Base-by-base conservation (phyloP, 1,140 invertebrate species). In the Orius insidiosus region DNA sequence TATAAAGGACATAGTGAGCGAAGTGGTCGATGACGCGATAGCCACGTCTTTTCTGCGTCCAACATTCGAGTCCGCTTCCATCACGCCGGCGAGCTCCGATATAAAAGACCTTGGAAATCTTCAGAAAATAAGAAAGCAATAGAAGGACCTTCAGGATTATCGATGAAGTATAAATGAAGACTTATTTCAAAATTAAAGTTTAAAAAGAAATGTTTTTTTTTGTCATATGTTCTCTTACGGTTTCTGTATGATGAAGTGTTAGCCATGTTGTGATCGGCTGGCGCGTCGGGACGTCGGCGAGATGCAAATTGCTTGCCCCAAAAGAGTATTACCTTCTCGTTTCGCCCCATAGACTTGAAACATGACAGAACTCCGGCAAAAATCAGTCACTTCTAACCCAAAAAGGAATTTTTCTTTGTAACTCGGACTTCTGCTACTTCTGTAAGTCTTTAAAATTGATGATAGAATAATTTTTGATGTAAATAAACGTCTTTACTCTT, bases 361-460 rank as follows among this genome's bases (percentile, higher is more conserved):
- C 46, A 65, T 63, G 4, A 76, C 60, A 42, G 61, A 69, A 46
- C 61, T 63, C 31, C 64, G 61, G 5, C 61, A 53, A 13, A 71
- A 58, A 40, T 75, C 68, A 8, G 63, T 61, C 15, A 65, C 61
- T 14, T 78, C 74, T 31, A 82, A 60, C 1, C 68, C 68, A 56
- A 83, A 80, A 44, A 81, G 61, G 58, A 82, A 83, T 35, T 79
- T 72, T 57, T 82, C 78, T 54, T 82, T 76, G 60, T 76, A 82
- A 47, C 74, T 71, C 1, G 80, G 80, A 50, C 73, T 75, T 43
- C 71, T 71, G 11, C 71, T 72, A 47, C 70, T 67, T 45, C 73
- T 68, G 53, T 76, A 78, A 10, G 69, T 62, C 71, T 73, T 55
- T n/a, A 56, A 50, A 37, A 8, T 48, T 11, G 49, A 47, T 9